phyloP scores from a whole-genome alignment of 2,888 invertebrate genomes.

The Augiades crinisus region DNA sequence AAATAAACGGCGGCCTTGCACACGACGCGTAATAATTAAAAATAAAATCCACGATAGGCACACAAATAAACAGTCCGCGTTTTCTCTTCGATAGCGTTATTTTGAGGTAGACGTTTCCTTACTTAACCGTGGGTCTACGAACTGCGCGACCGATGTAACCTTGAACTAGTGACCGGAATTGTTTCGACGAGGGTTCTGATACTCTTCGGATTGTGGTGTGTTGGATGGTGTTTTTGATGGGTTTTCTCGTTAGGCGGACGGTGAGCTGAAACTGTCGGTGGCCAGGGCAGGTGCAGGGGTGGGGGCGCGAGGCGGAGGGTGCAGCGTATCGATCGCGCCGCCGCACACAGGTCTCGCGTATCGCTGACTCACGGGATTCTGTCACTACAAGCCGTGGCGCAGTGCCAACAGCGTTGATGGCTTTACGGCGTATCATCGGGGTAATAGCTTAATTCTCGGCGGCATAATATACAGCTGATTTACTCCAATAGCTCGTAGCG shows the following conservation, averaged over 20 bases:
- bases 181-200: conserved; percentile 42
- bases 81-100: conserved; percentile 42
- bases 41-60: conserved; percentile 54
- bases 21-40: conserved; percentile 69
- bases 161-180: conserved; percentile 54
- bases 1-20: conserved; percentile 56
- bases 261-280: conserved; percentile 46
- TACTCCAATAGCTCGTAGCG: too few species aligned
- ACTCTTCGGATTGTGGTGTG: conserved; percentile 38
- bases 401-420: conserved; percentile 62
- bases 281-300: conserved; percentile 47
- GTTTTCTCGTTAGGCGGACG: conserved; percentile 44
- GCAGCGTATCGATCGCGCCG: conserved; percentile 75
- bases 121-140: conserved; percentile 41
- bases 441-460: conserved; percentile 55
- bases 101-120: conserved; percentile 48
- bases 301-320: conserved; percentile 54
- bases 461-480: conserved; percentile 18
- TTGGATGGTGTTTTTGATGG: conserved; percentile 40
- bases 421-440: conserved; percentile 52
- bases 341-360: conserved; percentile 63
- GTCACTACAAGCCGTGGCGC: conserved; percentile 53
- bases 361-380: conserved; percentile 65
- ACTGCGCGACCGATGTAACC: conserved; percentile 49
- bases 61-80: conserved; percentile 47